Evolutionary conservation across 2,888 invertebrate genomes (phyloP).

Genomic region (Zygothrica quintamaculata): DNA sequence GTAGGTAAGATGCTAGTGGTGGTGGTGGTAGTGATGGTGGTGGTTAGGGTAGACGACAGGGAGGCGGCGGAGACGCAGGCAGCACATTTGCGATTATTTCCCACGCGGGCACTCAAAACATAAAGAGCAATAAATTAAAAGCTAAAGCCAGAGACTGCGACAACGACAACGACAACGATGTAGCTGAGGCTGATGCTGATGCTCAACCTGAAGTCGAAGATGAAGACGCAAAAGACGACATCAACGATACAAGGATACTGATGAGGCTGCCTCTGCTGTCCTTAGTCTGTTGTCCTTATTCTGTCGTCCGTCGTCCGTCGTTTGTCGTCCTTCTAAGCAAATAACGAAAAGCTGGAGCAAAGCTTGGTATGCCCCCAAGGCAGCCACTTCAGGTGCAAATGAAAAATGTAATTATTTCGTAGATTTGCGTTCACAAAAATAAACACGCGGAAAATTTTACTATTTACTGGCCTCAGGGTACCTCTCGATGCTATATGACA

Average conservation of each 20-base stretch:
- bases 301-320: neutral
- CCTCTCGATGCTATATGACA: conserved; percentile 19
- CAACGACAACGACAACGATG: conserved; percentile 33
- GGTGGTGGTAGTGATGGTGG: conserved; percentile 15
- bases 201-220: neutral
- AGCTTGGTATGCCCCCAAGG: conserved; percentile 31
- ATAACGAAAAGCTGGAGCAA: conserved; percentile 26
- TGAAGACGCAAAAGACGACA: conserved; percentile 1
- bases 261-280: conserved; percentile 25
- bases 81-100: conserved; percentile 80
- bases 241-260: conserved; percentile 34
- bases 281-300: no score
- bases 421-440: conserved; percentile 73
- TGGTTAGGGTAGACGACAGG: conserved; percentile 16
- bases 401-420: conserved; percentile 81
- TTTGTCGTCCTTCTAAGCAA: conserved; percentile 63
- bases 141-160: conserved; percentile 61
- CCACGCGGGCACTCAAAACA: conserved; percentile 81
- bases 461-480: conserved; percentile 58
- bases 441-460: conserved; percentile 63
- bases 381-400: conserved; percentile 78
- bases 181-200: conserved; percentile 14
- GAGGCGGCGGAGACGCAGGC: conserved; percentile 20
- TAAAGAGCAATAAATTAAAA: conserved; percentile 82
- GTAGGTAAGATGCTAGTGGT: conserved; percentile 60